These are phyloP conservation scores for Ectemnius cavifrons DNA, from an alignment of 2,888 invertebrate species.

Conservation along the genomic window DNA sequence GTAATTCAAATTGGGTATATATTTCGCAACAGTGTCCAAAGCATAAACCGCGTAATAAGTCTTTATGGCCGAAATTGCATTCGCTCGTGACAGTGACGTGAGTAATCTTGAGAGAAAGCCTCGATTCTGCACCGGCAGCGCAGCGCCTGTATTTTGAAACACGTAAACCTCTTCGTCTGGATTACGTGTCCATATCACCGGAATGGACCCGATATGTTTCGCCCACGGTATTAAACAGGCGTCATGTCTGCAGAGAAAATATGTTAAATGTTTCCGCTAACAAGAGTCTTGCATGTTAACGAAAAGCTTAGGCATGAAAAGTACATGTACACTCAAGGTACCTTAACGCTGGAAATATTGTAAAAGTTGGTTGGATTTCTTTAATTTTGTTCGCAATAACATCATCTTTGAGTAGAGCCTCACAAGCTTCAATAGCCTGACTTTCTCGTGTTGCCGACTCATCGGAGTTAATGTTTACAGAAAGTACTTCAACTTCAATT, in stretches of 20 bases:
- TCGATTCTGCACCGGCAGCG: constrained; percentile 67
- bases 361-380: constrained; percentile 71
- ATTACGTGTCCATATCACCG: constrained; percentile 71
- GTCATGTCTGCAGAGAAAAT: constrained; percentile 68
- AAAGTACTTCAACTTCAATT: constrained; percentile 68
- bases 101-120: constrained; percentile 63
- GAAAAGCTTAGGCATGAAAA: too few relatives aligned
- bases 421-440: constrained; percentile 66
- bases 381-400: constrained; percentile 60
- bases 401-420: constrained; percentile 63
- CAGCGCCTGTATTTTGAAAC: constrained; percentile 70
- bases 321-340: constrained; percentile 36
- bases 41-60: constrained; percentile 65
- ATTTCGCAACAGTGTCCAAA: constrained; percentile 59
- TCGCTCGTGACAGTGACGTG: constrained; percentile 55
- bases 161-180: constrained; percentile 70
- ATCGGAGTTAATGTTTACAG: constrained; percentile 51
- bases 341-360: constrained; percentile 74
- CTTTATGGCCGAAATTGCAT: constrained; percentile 56
- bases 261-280: neutral
- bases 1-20: constrained; percentile 55
- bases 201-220: constrained; percentile 67
- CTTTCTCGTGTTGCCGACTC: constrained; percentile 40
- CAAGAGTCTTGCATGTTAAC: too few relatives aligned
- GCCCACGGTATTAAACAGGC: constrained; percentile 74